Evolutionary conservation across 2,797 vertebrate genomes (phyloP), one percentile per base, ranked within the genome.

Genomic region (Rhinophrynus dorsalis): DNA sequence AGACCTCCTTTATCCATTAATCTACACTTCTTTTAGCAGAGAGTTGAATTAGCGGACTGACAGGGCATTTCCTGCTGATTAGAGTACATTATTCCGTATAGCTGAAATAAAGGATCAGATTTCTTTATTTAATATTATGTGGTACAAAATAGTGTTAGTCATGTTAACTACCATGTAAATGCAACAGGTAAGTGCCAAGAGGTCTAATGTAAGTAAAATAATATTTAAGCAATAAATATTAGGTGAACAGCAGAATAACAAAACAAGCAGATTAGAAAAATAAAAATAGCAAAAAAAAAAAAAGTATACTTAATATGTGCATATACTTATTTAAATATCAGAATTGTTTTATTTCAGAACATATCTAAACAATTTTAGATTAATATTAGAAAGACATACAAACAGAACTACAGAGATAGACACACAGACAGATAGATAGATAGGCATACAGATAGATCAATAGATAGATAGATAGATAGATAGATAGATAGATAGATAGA

Each of bases 1-100:
- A 91, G 91, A 92, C 90, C 91, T 93, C 89, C 92, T 93, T 94
- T 97, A 98, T 98, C 96, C 94, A 93, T 94, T 97, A 95, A 97
- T 99, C 96, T 97, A 94, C 95, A 94, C 92, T 95, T 95, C 93
- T 92, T 90, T 91, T 92, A 93, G 91, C 88, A 89, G 91, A 90
- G 89, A 91, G 90, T 87, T 89, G 91, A 95, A 96, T 96, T 96
- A 98, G 94, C 93, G 93, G 90, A 88, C 90, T 80, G 88, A 88
- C 84, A 90, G 93, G 91, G 90, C 88, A 82, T 81, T 86, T 89
- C 89, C 85, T 86, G 83, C 90, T 94, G 93, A 96, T 97, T 97
- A 97, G 90, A 84, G 90, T 90, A 92, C 90, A 85, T 91, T 92
- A 89, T 90, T 92, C 88, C 84, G 82, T 79, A 82, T 77, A 85